Base-by-base conservation (phyloP, 2,797 vertebrate genomes). In the Artibeus lituratus region DNA sequence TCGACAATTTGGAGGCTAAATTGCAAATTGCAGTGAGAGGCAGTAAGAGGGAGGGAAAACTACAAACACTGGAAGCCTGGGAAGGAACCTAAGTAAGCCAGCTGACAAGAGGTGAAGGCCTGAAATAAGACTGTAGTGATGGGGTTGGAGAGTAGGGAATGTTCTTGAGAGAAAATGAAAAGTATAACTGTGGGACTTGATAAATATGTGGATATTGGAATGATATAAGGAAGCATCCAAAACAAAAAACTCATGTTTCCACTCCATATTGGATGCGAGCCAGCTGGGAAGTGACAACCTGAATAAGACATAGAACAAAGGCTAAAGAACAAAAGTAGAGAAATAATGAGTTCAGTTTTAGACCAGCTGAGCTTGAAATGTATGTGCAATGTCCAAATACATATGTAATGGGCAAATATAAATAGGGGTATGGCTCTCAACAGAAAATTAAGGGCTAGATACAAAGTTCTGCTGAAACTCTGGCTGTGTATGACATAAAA, bases 261-360 rank as follows among this genome's bases (percentile, higher is more conserved):
- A 87, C 44, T 65, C 32, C 62, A 16, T n/a, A 39, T 21, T 87
- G 35, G 39, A 59, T 84, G 42, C 12, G 3, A 53, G 51, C 26
- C 12, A 69, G 51, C 53, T 62, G 49, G 49, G 11, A 94, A 85
- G 49, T 91, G 47, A 82, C 37, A 74, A 5, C 37, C 24, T 74
- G 32, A 93, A 76, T 47, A 73, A 88, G 49, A 62, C 47, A 59
- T 5, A 87, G 42, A 77, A 82, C 49, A 96, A 82, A 39, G 44
- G 32, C 53, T 16, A 73, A 84, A 51, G 16, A 74, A 3, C 2
- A 91, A 78, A 74, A 62, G 10, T 35, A 57, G 18, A 51, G 16
- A 91, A 80, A 83, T 85, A 88, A 70, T 55, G 7, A 86, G 57
- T 76, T 85, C 53, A 24, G 12, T 65, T 95, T 93, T 84, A 78